Evolutionary conservation across 2,797 vertebrate genomes (phyloP).

Genomic region (Alectoris magna): DNA sequence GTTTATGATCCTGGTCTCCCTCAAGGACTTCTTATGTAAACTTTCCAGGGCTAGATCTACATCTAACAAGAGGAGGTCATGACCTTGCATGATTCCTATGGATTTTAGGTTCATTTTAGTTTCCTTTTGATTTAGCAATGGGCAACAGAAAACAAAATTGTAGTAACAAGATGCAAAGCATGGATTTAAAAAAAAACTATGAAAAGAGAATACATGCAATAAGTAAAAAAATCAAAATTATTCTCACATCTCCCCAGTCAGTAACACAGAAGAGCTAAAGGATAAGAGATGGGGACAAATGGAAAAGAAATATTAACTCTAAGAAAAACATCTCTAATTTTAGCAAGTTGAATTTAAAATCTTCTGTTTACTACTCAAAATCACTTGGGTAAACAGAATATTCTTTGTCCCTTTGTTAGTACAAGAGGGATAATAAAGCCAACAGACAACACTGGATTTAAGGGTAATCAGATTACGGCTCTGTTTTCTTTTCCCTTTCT

Average conservation of each 20-base stretch:
- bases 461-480: constrained; percentile 52
- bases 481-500: neutral
- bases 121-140: neutral
- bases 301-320: neutral
- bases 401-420: constrained; percentile 6
- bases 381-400: constrained; percentile 26
- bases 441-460: constrained; percentile 34
- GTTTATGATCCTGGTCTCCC: neutral
- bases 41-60: neutral
- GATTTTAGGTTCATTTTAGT: neutral
- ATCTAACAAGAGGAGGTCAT: neutral
- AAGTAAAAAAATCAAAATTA: neutral
- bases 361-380: constrained; percentile 28
- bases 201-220: neutral
- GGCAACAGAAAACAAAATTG: neutral
- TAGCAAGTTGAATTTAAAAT: constrained; percentile 4
- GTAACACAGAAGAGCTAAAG: neutral
- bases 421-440: constrained; percentile 19
- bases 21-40: neutral
- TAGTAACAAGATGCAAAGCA: neutral
- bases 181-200: neutral
- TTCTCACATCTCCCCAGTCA: neutral
- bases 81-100: neutral
- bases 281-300: neutral
- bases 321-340: neutral